These are phyloP conservation scores for Chelon auratus DNA, from an alignment of 2,797 vertebrate species.

Conservation along the genomic window DNA sequence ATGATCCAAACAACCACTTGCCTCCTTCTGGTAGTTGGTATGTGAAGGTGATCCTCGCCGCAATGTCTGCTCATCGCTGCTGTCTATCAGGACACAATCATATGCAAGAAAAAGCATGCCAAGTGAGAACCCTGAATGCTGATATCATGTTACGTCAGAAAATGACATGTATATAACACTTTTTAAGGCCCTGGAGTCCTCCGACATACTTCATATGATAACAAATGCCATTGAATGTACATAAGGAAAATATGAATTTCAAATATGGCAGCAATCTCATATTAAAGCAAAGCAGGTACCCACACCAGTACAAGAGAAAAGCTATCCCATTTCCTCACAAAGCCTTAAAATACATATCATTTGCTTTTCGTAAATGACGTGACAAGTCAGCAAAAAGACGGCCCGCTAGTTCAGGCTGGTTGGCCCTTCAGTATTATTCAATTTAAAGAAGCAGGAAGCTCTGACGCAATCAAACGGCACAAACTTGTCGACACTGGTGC, in stretches of 20 bases:
- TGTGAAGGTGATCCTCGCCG: constrained; percentile 24
- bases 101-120: not conserved
- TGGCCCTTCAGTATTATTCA: not conserved
- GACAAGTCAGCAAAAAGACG: not conserved
- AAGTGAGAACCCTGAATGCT: not conserved
- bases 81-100: constrained; percentile 1
- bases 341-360: not conserved
- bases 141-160: no score
- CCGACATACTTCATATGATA: no score
- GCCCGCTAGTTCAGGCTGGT: not conserved
- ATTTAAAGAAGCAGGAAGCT: no score
- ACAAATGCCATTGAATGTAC: no score
- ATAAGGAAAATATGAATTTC: no score
- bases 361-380: not conserved
- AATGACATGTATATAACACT: not conserved
- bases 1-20: constrained; percentile 38
- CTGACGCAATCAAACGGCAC: not conserved
- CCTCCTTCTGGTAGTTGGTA: constrained; percentile 42
- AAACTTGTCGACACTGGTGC: not conserved
- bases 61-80: constrained; percentile 17
- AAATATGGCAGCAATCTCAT: no score
- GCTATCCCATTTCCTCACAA: not conserved
- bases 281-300: not conserved
- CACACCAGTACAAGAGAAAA: not conserved
- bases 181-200: not conserved